Percentiles rank a stretch among this genome's conserved stretches.
phyloP scores from a whole-genome alignment of 2,888 invertebrate species.

The Colletes collaris region DNA sequence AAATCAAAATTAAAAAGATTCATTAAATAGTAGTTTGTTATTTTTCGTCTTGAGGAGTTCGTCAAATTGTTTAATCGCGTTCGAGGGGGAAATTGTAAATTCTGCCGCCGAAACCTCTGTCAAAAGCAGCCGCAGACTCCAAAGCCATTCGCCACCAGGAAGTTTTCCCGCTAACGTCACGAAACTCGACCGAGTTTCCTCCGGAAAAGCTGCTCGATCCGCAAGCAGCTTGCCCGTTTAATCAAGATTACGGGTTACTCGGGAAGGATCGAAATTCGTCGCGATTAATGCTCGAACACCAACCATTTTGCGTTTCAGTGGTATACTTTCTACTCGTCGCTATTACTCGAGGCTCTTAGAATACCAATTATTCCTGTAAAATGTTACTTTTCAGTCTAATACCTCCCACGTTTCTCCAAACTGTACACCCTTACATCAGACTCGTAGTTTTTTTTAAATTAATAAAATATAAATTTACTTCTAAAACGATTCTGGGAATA shows the following conservation, averaged over 20 bases:
- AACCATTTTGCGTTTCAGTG: slow-evolving; percentile 1
- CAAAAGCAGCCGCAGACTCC: slow-evolving; percentile 30
- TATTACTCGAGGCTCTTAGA: too few relatives aligned
- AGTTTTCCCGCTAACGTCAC: slow-evolving; percentile 34
- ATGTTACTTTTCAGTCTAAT: too few relatives aligned
- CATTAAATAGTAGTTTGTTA: too few relatives aligned
- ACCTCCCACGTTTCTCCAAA: too few relatives aligned
- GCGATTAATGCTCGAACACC: slow-evolving; percentile 19
- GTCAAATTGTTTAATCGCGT: slow-evolving; percentile 9
- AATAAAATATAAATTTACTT: too few relatives aligned
- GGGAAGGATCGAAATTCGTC: slow-evolving; percentile 16
- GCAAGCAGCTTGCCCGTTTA: slow-evolving; percentile 27
- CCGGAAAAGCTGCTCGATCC: slow-evolving; percentile 21
- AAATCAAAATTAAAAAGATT: too few relatives aligned
- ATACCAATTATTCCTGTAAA: too few relatives aligned
- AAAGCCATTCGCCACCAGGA: slow-evolving; percentile 26
- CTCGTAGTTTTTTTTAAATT: too few relatives aligned
- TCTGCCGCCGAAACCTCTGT: slow-evolving; percentile 10
- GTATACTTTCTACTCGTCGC: not conserved
- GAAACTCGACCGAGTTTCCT: slow-evolving; percentile 39
- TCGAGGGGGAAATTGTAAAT: slow-evolving; percentile 19
- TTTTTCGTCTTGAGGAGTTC: not conserved
- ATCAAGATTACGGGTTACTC: slow-evolving; percentile 34
- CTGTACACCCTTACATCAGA: too few relatives aligned
- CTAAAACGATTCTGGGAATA: too few relatives aligned